phyloP scores from a whole-genome alignment of 2,888 invertebrate genomes.

The Tineola bisselliella region DNA sequence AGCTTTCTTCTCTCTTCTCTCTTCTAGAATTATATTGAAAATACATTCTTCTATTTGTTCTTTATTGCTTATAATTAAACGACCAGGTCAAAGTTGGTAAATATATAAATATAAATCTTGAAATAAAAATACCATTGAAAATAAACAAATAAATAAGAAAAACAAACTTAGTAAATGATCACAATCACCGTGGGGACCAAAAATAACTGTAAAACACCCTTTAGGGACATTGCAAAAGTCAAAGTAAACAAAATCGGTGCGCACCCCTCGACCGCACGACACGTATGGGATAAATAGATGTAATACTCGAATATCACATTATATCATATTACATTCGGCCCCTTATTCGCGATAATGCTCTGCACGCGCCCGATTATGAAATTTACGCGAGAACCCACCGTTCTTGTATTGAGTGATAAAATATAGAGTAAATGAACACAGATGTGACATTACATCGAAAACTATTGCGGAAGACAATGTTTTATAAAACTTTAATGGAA shows the following conservation, averaged over 20 bases:
- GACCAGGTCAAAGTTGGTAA: too few relatives aligned
- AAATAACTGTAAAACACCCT: background rate
- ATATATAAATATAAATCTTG: too few relatives aligned
- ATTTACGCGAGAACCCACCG: slow-evolving; percentile 5
- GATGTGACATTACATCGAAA: background rate
- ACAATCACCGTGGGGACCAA: background rate
- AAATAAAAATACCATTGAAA: too few relatives aligned
- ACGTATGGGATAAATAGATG: slow-evolving; percentile 54
- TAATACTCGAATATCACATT: slow-evolving; percentile 50
- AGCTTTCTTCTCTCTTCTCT: too few relatives aligned
- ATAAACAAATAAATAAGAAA: background rate
- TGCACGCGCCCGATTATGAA: slow-evolving; percentile 58
- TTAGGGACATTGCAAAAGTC: background rate
- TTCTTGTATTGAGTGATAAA: slow-evolving; percentile 4
- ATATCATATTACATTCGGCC: slow-evolving; percentile 23
- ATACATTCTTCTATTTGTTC: too few relatives aligned
- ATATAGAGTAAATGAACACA: background rate
- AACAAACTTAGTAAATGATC: background rate
- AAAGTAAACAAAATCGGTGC: slow-evolving; percentile 14
- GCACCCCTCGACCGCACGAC: slow-evolving; percentile 33
- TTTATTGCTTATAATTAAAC: too few relatives aligned
- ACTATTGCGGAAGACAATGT: too few relatives aligned
- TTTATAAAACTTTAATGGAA: too few relatives aligned
- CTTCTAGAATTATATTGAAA: too few relatives aligned
- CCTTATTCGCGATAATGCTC: slow-evolving; percentile 46